Evolutionary conservation across 2,113 vertebrate species (phyloP), one percentile per base, ranked within the genome.

Genomic region (Megaleporinus macrocephalus): DNA sequence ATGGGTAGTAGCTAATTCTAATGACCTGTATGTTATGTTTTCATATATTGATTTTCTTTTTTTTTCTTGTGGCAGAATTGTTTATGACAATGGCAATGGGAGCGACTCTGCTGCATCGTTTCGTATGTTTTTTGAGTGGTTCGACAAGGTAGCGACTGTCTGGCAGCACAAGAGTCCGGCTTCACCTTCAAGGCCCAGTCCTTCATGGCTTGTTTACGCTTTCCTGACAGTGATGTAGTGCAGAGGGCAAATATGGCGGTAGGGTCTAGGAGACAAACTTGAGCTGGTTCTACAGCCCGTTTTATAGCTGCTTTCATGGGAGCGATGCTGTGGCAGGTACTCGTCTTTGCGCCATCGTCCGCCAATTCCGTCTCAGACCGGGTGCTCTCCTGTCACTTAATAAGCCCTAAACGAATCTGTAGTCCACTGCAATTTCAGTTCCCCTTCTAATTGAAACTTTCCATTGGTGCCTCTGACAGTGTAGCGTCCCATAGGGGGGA

Each of bases 371-470:
- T 76, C 73, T 82, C 36, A 36, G 20, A 20, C 26, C 41, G 51
- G 51, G 63, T 59, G 57, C 63, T 61, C 74, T 76, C 51, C 57
- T 57, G 53, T 69, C 74, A 44, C 73, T 61, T 51, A 33, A 68
- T 81, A 14, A 27, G 18, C 63, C 14, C 29, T 74, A 62, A 80
- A 26, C 7, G 66, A 82, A 74, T 71, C 79, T 7, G 63, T 57
- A 51, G 18, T 82, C 16, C 53, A 14, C 73, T 73, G 29, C 41
- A 66, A 61, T 73, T 89, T 89, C 82, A 63, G 36, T 87, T 84
- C 26, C 87, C 74, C 72, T 73, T 65, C 68, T 89, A 88, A 92
- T 91, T 91, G 88, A 94, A 92, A 92, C 90, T 94, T 93, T 92
- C 91, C 90, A 92, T 92, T 88, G 86, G 88, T 90, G 86, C 91